A percentile compares a stretch with the other conserved stretches of the same genome.
phyloP scores from a whole-genome alignment of 1,140 invertebrate species.

The Homalodisca vitripennis region DNA sequence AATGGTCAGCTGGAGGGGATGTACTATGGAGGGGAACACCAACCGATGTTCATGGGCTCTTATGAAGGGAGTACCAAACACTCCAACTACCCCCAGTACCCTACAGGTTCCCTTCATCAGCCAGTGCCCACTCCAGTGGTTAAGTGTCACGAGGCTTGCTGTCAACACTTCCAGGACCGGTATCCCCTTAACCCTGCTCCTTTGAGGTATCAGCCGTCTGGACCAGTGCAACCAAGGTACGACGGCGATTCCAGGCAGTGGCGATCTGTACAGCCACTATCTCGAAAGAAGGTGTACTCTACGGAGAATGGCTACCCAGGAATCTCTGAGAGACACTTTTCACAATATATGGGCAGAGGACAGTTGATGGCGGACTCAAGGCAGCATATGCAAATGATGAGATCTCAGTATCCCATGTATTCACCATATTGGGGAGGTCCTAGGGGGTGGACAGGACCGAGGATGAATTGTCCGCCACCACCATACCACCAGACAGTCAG shows the following conservation, averaged over 20 bases:
- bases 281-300: constrained; percentile 7
- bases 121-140: constrained; percentile 15
- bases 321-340: constrained; percentile 6
- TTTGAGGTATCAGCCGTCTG: constrained; percentile 1
- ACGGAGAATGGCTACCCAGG: background rate
- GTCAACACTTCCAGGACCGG: constrained; percentile 17
- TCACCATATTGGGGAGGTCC: constrained; percentile 1
- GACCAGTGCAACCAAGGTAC: constrained; percentile 9
- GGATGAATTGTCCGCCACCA: constrained; percentile 22
- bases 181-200: constrained; percentile 24
- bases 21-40: constrained; percentile 15
- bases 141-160: constrained; percentile 23
- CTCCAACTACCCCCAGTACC: constrained; percentile 21
- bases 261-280: constrained; percentile 1
- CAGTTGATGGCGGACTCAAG: background rate
- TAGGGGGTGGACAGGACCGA: background rate
- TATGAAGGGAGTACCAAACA: constrained; percentile 13
- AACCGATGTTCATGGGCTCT: constrained; percentile 16
- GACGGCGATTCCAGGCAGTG: constrained; percentile 16
- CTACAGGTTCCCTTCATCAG: constrained; percentile 3
- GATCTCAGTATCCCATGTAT: constrained; percentile 25
- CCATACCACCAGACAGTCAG: constrained; percentile 23
- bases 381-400: constrained; percentile 16
- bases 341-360: constrained; percentile 13
- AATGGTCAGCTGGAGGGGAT: constrained; percentile 21